phyloP scores from a whole-genome alignment of 2,797 vertebrate species.

The Falco novaeseelandiae region DNA sequence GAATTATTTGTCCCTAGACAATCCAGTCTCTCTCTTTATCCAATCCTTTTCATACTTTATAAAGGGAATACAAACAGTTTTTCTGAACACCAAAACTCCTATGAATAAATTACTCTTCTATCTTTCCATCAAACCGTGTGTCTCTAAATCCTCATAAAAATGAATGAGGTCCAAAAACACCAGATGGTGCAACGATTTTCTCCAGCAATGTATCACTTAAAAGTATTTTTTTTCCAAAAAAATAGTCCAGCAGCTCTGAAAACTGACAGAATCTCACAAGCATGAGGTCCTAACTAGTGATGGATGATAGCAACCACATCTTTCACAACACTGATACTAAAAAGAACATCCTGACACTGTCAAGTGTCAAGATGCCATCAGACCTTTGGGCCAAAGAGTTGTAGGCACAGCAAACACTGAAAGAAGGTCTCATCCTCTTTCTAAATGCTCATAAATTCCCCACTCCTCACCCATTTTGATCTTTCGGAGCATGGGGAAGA shows the following conservation, averaged over 20 bases:
- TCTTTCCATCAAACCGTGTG: neutral
- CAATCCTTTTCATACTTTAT: neutral
- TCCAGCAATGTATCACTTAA: neutral
- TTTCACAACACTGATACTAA: neutral
- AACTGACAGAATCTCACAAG: neutral
- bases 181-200: neutral
- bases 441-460: neutral
- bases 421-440: neutral
- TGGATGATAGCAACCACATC: neutral
- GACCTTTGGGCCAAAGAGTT: neutral
- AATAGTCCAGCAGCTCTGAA: neutral
- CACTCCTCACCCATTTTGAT: neutral
- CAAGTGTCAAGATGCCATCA: neutral
- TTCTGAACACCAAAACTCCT: neutral
- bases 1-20: neutral
- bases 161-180: neutral
- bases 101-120: neutral
- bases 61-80: neutral
- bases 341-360: neutral
- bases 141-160: constrained; percentile 22
- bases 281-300: neutral
- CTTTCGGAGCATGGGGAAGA: neutral
- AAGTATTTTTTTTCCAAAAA: neutral
- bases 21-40: neutral
- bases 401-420: neutral